A percentile compares a stretch with the other conserved stretches of the same genome.
phyloP scores from a whole-genome alignment of 1,140 invertebrate species.

The Elymnias hypermnestra region DNA sequence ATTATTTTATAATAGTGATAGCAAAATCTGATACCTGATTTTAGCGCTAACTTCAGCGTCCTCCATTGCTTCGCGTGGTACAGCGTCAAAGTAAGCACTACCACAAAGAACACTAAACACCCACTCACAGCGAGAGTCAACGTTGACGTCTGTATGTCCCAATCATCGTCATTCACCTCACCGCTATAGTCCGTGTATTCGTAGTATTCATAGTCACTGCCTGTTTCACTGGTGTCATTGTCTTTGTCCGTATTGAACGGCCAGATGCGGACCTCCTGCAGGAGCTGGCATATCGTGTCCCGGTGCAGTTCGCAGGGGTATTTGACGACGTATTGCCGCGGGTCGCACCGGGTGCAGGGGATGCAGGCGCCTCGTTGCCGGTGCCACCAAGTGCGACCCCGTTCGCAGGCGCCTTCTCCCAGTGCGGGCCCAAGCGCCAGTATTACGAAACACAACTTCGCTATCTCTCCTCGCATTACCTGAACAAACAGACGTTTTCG shows the following conservation, averaged over 20 bases:
- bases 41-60: constrained; percentile 76
- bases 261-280: constrained; percentile 77
- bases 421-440: constrained; percentile 52
- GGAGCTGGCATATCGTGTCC: constrained; percentile 80
- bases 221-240: constrained; percentile 38
- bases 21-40: too few species aligned
- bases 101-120: constrained; percentile 79
- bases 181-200: constrained; percentile 55
- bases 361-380: constrained; percentile 75
- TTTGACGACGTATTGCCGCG: constrained; percentile 74
- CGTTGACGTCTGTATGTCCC: constrained; percentile 77
- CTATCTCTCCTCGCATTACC: constrained; percentile 64
- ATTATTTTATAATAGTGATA: too few species aligned
- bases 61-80: constrained; percentile 78
- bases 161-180: constrained; percentile 60
- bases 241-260: constrained; percentile 68
- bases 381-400: constrained; percentile 77
- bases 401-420: constrained; percentile 62
- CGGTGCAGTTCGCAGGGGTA: constrained; percentile 80
- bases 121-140: constrained; percentile 77
- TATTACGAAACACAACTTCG: constrained; percentile 52
- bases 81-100: constrained; percentile 75
- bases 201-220: constrained; percentile 59
- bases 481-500: constrained; percentile 24
- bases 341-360: constrained; percentile 80